A percentile compares a stretch with the other conserved stretches of the same genome.
phyloP scores from a whole-genome alignment of 2,797 vertebrate species.

The Microcaecilia unicolor region DNA sequence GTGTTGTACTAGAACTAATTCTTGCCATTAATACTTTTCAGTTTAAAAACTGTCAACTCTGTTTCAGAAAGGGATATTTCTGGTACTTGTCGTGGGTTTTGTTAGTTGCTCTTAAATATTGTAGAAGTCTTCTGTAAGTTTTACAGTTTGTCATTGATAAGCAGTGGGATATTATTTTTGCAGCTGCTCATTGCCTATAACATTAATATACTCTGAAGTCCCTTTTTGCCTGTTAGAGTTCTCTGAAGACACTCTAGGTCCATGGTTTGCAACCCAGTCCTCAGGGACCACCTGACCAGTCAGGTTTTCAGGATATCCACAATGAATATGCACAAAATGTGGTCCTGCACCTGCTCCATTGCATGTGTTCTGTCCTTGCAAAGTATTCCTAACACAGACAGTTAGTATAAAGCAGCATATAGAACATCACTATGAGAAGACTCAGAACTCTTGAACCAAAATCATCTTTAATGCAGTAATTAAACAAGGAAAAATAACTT shows the following conservation, averaged over 20 bases:
- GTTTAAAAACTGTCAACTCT: slow-evolving; percentile 70
- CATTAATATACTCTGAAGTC: slow-evolving; percentile 21
- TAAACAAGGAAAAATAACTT: too few species aligned
- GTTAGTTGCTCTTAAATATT: slow-evolving; percentile 28
- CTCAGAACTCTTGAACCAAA: too few species aligned
- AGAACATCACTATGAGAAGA: too few species aligned
- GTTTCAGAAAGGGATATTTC: slow-evolving; percentile 93
- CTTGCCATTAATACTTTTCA: slow-evolving; percentile 61
- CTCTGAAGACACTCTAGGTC: slow-evolving; percentile 14
- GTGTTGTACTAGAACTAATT: slow-evolving; percentile 46
- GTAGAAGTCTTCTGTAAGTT: slow-evolving; percentile 7
- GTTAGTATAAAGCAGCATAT: too few species aligned
- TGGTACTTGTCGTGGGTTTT: slow-evolving; percentile 62
- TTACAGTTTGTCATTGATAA: slow-evolving; percentile 18
- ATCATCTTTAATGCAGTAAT: too few species aligned
- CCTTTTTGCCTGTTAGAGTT: slow-evolving; percentile 5
- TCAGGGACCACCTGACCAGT: too few species aligned
- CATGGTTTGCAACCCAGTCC: slow-evolving; percentile 15
- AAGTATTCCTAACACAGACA: too few species aligned
- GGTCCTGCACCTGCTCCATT: too few species aligned
- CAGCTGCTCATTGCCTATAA: slow-evolving; percentile 1
- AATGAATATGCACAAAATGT: too few species aligned
- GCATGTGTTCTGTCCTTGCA: too few species aligned
- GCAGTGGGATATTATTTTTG: slow-evolving; percentile 1
- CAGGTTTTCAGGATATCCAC: too few species aligned